Evolutionary conservation across 2,113 vertebrate species (phyloP).

Genomic region (Stomatorhinus ivindoensis): DNA sequence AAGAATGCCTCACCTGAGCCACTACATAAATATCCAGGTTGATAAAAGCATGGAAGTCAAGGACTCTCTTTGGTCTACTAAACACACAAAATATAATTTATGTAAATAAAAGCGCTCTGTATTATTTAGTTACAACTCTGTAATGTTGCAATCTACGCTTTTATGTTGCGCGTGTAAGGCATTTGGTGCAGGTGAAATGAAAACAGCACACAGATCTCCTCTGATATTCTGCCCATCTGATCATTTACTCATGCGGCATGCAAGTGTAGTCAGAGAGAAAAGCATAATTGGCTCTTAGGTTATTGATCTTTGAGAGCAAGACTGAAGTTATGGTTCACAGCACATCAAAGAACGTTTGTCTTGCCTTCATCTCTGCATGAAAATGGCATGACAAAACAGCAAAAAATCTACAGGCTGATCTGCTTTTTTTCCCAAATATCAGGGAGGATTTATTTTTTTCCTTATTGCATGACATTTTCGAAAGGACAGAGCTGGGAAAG

Average conservation of each 20-base stretch:
- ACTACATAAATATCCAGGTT: background rate
- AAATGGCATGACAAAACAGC: background rate
- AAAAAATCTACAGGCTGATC: slow-evolving; percentile 1
- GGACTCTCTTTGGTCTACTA: background rate
- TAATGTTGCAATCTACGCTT: background rate
- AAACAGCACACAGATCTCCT: background rate
- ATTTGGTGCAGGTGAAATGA: background rate
- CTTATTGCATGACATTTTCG: background rate
- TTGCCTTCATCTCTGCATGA: background rate
- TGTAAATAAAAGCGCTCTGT: background rate
- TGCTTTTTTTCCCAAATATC: background rate
- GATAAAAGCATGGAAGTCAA: background rate
- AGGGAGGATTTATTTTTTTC: background rate
- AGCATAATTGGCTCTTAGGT: slow-evolving; percentile 12
- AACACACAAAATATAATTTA: background rate
- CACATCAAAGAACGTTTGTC: slow-evolving; percentile 8
- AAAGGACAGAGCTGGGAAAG: background rate
- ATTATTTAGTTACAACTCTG: background rate
- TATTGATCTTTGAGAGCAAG: slow-evolving; percentile 19
- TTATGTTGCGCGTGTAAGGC: background rate
- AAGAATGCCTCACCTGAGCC: background rate
- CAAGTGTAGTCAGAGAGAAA: background rate
- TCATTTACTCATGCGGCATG: background rate
- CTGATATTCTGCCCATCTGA: slow-evolving; percentile 7
- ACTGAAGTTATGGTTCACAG: background rate